These are phyloP conservation scores for Pecten maximus DNA, from an alignment of 2,888 invertebrate genomes.

Conservation along the genomic window DNA sequence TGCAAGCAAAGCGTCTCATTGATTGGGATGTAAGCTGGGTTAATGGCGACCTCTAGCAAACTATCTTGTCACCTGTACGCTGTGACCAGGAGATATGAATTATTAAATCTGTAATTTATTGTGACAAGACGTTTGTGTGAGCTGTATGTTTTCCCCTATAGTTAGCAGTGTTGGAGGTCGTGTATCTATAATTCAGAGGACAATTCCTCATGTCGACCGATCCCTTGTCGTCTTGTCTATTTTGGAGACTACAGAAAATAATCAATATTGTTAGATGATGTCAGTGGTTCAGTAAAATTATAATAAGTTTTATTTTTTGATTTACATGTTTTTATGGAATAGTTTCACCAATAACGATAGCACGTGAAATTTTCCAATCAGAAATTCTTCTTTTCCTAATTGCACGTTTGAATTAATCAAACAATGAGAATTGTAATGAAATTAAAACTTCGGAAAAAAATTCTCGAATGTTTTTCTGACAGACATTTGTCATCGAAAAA, in stretches of 20 bases:
- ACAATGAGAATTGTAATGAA: too few species aligned
- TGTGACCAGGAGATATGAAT: background rate
- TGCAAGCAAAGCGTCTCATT: background rate
- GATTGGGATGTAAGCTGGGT: background rate
- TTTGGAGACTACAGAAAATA: background rate
- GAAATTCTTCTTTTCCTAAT: too few species aligned
- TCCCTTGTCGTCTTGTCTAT: background rate
- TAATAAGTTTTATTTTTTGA: too few species aligned
- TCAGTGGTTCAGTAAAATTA: too few species aligned
- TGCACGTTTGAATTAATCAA: too few species aligned
- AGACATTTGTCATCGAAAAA: too few species aligned
- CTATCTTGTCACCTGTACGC: constrained; percentile 1
- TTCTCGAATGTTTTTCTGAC: too few species aligned
- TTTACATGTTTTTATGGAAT: too few species aligned
- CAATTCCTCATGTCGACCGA: background rate
- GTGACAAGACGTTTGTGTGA: constrained; percentile 1
- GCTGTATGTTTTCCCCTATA: background rate
- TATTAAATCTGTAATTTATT: background rate
- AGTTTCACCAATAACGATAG: too few species aligned
- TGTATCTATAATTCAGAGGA: background rate
- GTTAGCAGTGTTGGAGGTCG: background rate
- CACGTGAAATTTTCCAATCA: too few species aligned
- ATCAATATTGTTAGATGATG: too few species aligned
- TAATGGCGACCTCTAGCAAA: background rate
- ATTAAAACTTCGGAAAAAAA: too few species aligned